Base-by-base conservation (phyloP, 2,888 invertebrate genomes). In the Drosophila atripex region DNA sequence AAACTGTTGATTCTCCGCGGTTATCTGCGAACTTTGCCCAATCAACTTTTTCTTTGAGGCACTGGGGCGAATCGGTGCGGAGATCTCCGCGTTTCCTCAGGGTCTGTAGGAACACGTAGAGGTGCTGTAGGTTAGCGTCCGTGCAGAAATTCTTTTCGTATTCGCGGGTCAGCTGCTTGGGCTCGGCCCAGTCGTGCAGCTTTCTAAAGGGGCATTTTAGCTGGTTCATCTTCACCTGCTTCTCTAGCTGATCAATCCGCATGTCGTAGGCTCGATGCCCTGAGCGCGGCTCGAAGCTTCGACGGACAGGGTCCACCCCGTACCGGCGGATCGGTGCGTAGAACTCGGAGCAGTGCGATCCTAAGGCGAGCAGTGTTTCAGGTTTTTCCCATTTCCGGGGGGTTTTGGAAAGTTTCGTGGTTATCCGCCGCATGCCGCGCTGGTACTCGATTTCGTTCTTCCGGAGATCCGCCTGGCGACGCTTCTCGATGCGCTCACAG, bases 311-410 rank as follows among this genome's bases (percentile, higher is more conserved):
- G 92, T 94, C 93, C 76, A 94, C 93, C 0, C 95, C 95, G 83
- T 94, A 93, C 30, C 95, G 89, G 51, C 94, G 93, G 30, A 94
- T 90, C 0, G 95, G 95, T 0, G 94, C 94, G 88, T 94, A 94
- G 25, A 94, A 87, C 71, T 94, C 94, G 0, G 95, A 95, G 25
- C 93, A 92, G 39, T 93, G 93, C 76, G 94, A 93, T 0, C 90
- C 90, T 14, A 94, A 92, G 0, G 93, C 92, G 1, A 92, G 90
- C 21, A 93, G 90, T 1, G 93, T 91, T 71, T 93, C 92, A n/a
- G 91, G 89, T 49, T 91, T 90, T 11, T 90, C 88, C 80, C 93
- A 93, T 64, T 90, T 92, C 25, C 88, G 88, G 1, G 87, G 79
- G 0, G 91, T 59, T 1, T 92, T 92, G 1, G 89, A 78, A 66